Percentiles rank a stretch among this genome's conserved stretches.
Evolutionary conservation across 2,888 invertebrate species (phyloP).

Genomic region (Coelinius sp.): DNA sequence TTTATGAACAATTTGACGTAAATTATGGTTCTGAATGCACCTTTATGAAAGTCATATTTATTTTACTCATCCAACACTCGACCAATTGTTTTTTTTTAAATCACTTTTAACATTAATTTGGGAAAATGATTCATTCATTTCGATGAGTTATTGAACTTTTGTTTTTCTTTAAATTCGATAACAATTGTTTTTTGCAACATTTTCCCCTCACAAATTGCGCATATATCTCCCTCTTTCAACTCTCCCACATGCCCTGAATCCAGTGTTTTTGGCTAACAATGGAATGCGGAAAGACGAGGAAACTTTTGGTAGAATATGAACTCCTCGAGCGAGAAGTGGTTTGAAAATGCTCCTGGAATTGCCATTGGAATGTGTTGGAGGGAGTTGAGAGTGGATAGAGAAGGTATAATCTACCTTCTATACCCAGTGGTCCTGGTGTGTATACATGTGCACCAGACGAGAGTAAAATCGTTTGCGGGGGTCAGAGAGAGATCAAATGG

Average conservation of each 20-base stretch:
- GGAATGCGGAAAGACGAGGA: slow-evolving; percentile 30
- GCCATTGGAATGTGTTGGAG: slow-evolving; percentile 42
- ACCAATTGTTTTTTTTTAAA: no score
- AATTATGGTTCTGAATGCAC: not conserved
- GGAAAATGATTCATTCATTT: not conserved
- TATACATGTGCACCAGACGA: slow-evolving; percentile 26
- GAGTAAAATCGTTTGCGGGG: not conserved
- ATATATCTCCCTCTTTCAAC: not conserved
- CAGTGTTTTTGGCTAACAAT: slow-evolving; percentile 24
- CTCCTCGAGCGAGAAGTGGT: slow-evolving; percentile 46
- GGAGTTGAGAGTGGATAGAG: slow-evolving; percentile 17
- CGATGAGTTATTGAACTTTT: not conserved
- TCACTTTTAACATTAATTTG: no score
- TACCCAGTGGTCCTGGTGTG: slow-evolving; percentile 13
- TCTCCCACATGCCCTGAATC: not conserved
- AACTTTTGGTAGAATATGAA: slow-evolving; percentile 45
- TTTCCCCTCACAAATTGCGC: not conserved
- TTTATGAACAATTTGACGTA: not conserved
- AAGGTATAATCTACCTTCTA: slow-evolving; percentile 39
- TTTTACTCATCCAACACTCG: no score
- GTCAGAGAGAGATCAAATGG: slow-evolving; percentile 21
- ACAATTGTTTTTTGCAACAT: not conserved
- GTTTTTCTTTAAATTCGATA: no score
- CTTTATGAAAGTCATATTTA: not conserved
- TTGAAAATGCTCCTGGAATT: slow-evolving; percentile 46